These are phyloP conservation scores for Eilema caniola DNA, from an alignment of 2,888 invertebrate species.

Conservation along the genomic window DNA sequence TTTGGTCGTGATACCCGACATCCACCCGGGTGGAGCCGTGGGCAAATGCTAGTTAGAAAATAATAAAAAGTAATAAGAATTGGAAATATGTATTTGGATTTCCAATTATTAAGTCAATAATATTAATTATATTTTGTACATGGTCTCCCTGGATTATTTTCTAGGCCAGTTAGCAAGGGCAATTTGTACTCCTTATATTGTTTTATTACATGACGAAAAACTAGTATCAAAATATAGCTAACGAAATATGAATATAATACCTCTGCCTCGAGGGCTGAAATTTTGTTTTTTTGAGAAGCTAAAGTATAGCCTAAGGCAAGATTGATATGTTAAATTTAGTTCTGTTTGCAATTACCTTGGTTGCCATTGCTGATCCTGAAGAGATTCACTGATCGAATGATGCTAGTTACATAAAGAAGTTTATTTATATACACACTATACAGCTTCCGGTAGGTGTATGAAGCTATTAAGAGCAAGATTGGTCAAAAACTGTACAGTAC, in stretches of 20 bases:
- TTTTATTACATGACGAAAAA: too few relatives aligned
- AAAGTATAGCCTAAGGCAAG: neutral
- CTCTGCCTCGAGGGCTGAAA: neutral
- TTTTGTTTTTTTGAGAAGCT: neutral
- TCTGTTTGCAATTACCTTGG: conserved; percentile 62
- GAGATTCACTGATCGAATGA: conserved; percentile 66
- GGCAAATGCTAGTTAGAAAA: too few relatives aligned
- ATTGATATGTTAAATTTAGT: too few relatives aligned
- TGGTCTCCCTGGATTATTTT: neutral
- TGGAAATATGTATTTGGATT: neutral
- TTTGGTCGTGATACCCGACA: too few relatives aligned
- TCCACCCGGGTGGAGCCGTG: too few relatives aligned
- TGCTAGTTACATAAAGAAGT: neutral
- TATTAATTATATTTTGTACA: too few relatives aligned
- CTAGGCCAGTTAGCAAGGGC: neutral
- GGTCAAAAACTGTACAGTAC: neutral
- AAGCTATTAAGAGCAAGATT: conserved; percentile 3
- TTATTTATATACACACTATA: conserved; percentile 1
- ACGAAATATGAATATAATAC: neutral
- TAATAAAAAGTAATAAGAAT: neutral
- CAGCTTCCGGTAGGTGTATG: neutral
- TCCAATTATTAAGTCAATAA: too few relatives aligned
- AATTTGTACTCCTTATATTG: too few relatives aligned
- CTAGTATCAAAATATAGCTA: too few relatives aligned
- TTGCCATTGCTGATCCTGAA: conserved; percentile 68